A percentile compares a stretch with the other conserved stretches of the same genome.
phyloP scores from a whole-genome alignment of 2,113 vertebrate species.

The Tinamus guttatus region DNA sequence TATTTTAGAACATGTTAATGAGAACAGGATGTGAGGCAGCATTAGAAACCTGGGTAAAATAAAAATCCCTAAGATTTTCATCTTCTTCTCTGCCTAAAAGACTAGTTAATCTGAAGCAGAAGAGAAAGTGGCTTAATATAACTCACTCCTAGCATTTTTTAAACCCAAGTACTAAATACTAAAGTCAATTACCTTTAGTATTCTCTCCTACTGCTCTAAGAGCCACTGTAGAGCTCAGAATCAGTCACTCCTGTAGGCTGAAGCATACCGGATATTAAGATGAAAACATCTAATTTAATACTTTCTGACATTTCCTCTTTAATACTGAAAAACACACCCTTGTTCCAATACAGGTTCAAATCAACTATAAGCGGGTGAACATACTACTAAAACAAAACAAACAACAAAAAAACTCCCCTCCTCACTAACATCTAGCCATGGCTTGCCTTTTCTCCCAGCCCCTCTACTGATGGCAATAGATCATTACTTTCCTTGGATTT shows the following conservation, averaged over 20 bases:
- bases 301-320: not conserved
- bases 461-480: not conserved
- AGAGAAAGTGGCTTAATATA: not conserved
- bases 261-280: not conserved
- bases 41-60: not conserved
- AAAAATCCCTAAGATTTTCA: not conserved
- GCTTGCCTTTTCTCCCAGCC: not conserved
- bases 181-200: not conserved
- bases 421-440: accelerated
- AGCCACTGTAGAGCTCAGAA: not conserved
- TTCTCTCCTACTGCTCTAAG: not conserved
- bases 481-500: not conserved
- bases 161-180: not conserved
- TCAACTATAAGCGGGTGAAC: not conserved
- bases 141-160: not conserved
- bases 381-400: accelerated
- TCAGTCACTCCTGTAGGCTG: not conserved
- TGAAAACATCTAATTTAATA: not conserved
- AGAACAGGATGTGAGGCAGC: not conserved
- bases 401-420: too few relatives aligned
- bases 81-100: not conserved
- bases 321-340: accelerated
- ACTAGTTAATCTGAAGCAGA: not conserved
- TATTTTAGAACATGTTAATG: not conserved
- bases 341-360: accelerated